Evolutionary conservation across 2,113 vertebrate genomes (phyloP).

Genomic region (Pleuronectes platessa): DNA sequence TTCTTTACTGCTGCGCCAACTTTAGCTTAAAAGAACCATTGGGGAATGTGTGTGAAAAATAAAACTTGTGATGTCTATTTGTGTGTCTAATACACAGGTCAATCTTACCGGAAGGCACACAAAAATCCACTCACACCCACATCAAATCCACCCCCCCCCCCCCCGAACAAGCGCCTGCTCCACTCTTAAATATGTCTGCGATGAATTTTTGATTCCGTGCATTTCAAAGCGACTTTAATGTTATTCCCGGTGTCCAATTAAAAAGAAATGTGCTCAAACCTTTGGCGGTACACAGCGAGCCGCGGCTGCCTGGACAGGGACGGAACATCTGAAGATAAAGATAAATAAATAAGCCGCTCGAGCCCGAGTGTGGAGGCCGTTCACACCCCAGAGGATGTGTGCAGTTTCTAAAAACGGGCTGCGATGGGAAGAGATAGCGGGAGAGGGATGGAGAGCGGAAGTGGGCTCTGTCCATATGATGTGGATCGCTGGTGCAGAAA

Average conservation of each 20-base stretch:
- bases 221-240: slow-evolving; percentile 76
- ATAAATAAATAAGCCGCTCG: slow-evolving; percentile 63
- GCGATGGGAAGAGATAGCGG: slow-evolving; percentile 38
- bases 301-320: slow-evolving; percentile 32
- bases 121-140: slow-evolving; percentile 1
- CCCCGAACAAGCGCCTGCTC: slow-evolving; percentile 2
- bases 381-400: slow-evolving; percentile 47
- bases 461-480: slow-evolving; percentile 54
- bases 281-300: slow-evolving; percentile 24
- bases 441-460: slow-evolving; percentile 28
- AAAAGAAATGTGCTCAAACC: slow-evolving; percentile 48
- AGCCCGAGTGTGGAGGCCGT: slow-evolving; percentile 38
- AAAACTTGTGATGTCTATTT: not conserved
- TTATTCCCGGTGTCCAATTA: slow-evolving; percentile 75
- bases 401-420: slow-evolving; percentile 55
- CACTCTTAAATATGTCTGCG: slow-evolving; percentile 45
- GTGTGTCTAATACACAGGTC: not conserved
- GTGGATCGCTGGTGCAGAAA: slow-evolving; percentile 66
- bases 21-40: no score
- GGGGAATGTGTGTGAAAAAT: not conserved
- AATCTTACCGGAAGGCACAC: not conserved
- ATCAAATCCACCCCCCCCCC: slow-evolving; percentile 20
- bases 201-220: slow-evolving; percentile 64
- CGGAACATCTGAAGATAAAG: slow-evolving; percentile 60
- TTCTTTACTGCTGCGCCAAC: no score